These are phyloP conservation scores for Hemitrygon akajei DNA, from an alignment of 2,797 vertebrate species.

Conservation along the genomic window DNA sequence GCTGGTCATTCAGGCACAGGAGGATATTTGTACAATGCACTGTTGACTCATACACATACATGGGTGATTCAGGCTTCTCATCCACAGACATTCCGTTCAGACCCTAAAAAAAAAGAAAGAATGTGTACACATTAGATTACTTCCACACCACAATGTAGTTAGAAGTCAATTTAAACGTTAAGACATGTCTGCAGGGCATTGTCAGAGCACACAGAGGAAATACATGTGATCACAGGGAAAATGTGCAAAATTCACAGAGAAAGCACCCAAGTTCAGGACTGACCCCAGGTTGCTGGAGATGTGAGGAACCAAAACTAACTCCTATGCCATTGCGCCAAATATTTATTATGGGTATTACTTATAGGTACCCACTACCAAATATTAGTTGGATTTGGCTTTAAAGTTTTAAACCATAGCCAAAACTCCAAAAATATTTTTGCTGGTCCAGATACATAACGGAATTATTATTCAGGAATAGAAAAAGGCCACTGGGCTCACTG, in stretches of 20 bases:
- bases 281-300: too few species aligned
- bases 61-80: constrained; percentile 98
- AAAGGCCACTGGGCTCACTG: too few species aligned
- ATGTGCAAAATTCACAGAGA: too few species aligned
- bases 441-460: background rate
- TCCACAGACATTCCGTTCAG: constrained; percentile 99
- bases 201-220: too few species aligned
- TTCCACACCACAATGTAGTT: background rate
- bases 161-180: background rate
- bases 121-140: constrained; percentile 42
- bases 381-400: background rate
- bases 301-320: too few species aligned
- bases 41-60: constrained; percentile 99
- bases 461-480: too few species aligned
- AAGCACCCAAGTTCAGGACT: too few species aligned
- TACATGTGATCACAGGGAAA: too few species aligned
- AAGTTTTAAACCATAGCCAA: background rate
- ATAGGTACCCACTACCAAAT: background rate
- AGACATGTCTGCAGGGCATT: background rate
- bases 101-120: constrained; percentile 70
- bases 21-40: constrained; percentile 99
- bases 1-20: constrained; percentile 98
- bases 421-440: background rate
- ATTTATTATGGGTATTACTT: too few species aligned
- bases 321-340: too few species aligned